Evolutionary conservation across 2,888 invertebrate genomes (phyloP).

Genomic region (Campoplex capitator): DNA sequence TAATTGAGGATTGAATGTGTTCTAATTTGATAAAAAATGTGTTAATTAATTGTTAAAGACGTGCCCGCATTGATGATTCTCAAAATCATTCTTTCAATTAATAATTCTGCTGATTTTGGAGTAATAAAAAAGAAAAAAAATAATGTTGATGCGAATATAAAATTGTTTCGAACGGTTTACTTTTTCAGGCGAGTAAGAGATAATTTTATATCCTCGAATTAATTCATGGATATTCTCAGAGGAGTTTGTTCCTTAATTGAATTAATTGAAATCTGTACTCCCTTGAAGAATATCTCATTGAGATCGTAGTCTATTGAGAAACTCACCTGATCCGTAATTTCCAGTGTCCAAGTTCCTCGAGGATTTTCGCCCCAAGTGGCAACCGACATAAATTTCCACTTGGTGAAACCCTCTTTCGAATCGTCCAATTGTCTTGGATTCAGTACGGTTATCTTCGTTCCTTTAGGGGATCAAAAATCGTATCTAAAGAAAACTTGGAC

Average conservation of each 20-base stretch:
- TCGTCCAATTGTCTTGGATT: conserved; percentile 89
- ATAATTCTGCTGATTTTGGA: neutral
- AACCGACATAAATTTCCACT: conserved; percentile 96
- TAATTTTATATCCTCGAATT: neutral
- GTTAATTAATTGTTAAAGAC: neutral
- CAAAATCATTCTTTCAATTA: neutral
- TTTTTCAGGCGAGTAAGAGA: neutral
- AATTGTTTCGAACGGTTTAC: neutral
- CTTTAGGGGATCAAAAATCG: conserved; percentile 84
- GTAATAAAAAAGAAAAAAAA: neutral
- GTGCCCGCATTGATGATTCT: neutral
- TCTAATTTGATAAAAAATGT: neutral
- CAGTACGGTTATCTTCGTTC: conserved; percentile 89
- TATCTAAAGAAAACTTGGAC: neutral
- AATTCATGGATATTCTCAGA: neutral
- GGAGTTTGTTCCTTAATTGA: conserved; percentile 5
- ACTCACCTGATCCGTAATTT: conserved; percentile 85
- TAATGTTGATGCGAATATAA: neutral
- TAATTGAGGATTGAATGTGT: neutral
- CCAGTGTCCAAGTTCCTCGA: conserved; percentile 88
- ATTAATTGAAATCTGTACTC: neutral
- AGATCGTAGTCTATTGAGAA: conserved; percentile 40
- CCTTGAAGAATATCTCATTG: neutral
- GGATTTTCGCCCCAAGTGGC: conserved; percentile 96
- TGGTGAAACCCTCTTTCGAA: conserved; percentile 89